Evolutionary conservation across 2,113 vertebrate genomes (phyloP).

Genomic region (Dromiciops gliroides): DNA sequence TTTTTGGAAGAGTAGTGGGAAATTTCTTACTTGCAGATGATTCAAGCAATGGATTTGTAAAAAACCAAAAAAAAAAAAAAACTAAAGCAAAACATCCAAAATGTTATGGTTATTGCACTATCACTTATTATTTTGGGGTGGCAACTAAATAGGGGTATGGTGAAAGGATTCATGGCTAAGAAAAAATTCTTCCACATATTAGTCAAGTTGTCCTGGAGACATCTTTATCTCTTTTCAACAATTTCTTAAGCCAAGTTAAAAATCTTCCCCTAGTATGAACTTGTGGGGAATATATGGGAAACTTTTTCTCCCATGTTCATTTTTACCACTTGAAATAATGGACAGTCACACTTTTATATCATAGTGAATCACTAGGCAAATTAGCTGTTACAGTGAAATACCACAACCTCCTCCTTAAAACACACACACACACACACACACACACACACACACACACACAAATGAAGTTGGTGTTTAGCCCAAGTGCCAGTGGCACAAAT

Average conservation of each 20-base stretch:
- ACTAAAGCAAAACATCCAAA: too few species aligned
- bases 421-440: too few species aligned
- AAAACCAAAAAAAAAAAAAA: too few species aligned
- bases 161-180: background rate
- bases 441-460: too few species aligned
- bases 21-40: background rate
- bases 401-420: background rate
- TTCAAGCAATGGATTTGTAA: background rate
- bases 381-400: background rate
- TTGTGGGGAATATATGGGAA: background rate
- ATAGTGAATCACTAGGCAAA: background rate
- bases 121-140: background rate
- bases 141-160: background rate
- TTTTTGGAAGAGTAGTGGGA: background rate
- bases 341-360: background rate
- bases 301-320: background rate
- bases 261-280: background rate
- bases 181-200: background rate
- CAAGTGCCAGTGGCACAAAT: slow-evolving; percentile 37
- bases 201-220: background rate
- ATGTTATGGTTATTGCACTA: background rate
- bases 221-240: background rate
- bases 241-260: background rate
- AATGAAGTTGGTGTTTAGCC: slow-evolving; percentile 28
- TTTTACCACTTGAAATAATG: slow-evolving; percentile 45